phyloP scores from a whole-genome alignment of 1,140 invertebrate species.

The Melitaea cinxia region DNA sequence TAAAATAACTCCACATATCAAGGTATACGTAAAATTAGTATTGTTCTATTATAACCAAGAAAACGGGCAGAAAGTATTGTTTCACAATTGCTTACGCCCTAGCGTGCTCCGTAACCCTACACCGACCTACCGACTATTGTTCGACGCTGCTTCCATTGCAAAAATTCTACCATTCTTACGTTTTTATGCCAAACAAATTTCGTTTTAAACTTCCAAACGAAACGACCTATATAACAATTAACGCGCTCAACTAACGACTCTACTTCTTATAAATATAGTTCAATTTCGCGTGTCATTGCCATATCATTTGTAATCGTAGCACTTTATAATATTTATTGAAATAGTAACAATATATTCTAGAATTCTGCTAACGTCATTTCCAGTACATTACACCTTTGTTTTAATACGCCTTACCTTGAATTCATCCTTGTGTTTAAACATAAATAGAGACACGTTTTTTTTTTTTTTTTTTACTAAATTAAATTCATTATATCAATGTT shows the following conservation, averaged over 20 bases:
- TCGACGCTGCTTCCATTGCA: constrained; percentile 38
- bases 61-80: constrained; percentile 23
- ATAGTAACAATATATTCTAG: constrained; percentile 30
- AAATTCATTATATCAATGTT: too few relatives aligned
- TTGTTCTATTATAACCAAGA: constrained; percentile 20
- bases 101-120: constrained; percentile 39
- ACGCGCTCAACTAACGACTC: neutral
- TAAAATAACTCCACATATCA: constrained; percentile 12
- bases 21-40: constrained; percentile 6
- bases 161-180: constrained; percentile 39
- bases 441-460: neutral
- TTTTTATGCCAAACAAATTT: constrained; percentile 39
- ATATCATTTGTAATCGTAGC: neutral
- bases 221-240: neutral
- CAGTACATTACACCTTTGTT: constrained; percentile 35
- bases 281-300: neutral
- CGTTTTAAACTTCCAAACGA: neutral
- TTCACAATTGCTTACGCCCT: constrained; percentile 28
- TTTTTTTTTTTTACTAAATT: neutral
- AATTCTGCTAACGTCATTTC: constrained; percentile 37
- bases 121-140: constrained; percentile 33
- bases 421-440: constrained; percentile 1
- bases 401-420: constrained; percentile 23
- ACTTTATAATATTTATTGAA: constrained; percentile 22
- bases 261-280: constrained; percentile 3